These are phyloP conservation scores for Muraenolepis orangiensis DNA, from an alignment of 2,797 vertebrate species.

Conservation along the genomic window DNA sequence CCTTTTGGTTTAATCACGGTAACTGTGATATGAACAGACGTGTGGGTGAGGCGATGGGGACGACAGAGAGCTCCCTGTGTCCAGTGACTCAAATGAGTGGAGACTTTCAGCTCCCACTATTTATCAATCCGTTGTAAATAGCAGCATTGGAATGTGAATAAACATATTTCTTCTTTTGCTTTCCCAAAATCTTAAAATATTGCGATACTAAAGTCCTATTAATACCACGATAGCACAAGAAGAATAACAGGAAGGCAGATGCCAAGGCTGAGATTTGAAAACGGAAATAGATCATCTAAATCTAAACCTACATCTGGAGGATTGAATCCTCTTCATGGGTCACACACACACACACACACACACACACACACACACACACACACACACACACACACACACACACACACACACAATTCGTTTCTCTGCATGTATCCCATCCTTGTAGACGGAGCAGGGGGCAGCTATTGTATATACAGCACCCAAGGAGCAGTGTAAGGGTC, in stretches of 20 bases:
- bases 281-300: neutral
- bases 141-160: neutral
- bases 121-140: neutral
- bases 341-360: no score
- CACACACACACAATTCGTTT: no score
- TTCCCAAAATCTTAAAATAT: neutral
- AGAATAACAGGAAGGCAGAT: neutral
- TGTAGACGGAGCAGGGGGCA: no score
- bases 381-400: no score
- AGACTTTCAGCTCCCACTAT: neutral
- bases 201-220: neutral
- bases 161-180: neutral
- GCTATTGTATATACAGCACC: no score
- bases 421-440: no score
- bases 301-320: no score
- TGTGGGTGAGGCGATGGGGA: slow-evolving; percentile 49
- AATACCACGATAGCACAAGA: neutral
- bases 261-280: neutral
- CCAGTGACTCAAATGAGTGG: slow-evolving; percentile 27
- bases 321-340: no score
- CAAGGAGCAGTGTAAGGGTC: no score
- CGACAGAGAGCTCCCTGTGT: slow-evolving; percentile 26
- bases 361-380: no score
- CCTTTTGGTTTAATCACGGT: slow-evolving; percentile 59
- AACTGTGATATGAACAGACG: slow-evolving; percentile 64